Conservation (phyloP, 37 sponge, comb jelly and placozoan genomes). For the Beroe ovata region DNA sequence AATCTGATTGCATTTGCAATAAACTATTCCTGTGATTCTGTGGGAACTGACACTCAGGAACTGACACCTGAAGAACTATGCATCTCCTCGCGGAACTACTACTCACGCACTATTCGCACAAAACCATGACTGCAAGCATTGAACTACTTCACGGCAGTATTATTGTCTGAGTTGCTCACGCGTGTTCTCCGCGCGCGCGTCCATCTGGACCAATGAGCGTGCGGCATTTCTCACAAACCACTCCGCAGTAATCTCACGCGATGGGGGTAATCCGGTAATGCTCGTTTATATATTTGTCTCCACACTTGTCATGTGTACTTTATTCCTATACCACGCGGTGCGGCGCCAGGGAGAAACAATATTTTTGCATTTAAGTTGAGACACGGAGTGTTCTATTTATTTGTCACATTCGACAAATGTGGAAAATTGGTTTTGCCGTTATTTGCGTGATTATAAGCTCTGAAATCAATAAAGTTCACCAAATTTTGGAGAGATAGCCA, state of each 20-base stretch:
- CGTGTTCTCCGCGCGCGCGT: too few species aligned
- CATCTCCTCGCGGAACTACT: too few species aligned
- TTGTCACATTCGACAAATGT: slow-evolving; percentile 52
- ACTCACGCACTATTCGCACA: too few species aligned
- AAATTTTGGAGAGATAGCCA: background rate
- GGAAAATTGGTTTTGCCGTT: slow-evolving; percentile 51
- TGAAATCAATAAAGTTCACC: slow-evolving; percentile 32
- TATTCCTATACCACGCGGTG: too few species aligned
- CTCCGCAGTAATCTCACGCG: too few species aligned
- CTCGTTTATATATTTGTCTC: background rate
- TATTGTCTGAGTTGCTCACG: too few species aligned
- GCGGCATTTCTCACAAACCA: background rate
- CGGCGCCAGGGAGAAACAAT: background rate
- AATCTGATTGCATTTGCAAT: too few species aligned
- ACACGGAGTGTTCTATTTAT: background rate
- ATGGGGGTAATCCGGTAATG: too few species aligned
- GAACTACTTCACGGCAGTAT: background rate
- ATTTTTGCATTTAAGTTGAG: slow-evolving; percentile 50
- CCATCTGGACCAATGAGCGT: background rate
- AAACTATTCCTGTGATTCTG: too few species aligned
- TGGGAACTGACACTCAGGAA: too few species aligned
- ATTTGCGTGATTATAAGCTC: slow-evolving; percentile 55
- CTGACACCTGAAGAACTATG: too few species aligned
- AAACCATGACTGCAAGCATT: too few species aligned
- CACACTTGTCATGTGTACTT: background rate